Evolutionary conservation across 1,140 invertebrate species (phyloP), one percentile per base, ranked within the genome.

Genomic region (Subanguina moxae): DNA sequence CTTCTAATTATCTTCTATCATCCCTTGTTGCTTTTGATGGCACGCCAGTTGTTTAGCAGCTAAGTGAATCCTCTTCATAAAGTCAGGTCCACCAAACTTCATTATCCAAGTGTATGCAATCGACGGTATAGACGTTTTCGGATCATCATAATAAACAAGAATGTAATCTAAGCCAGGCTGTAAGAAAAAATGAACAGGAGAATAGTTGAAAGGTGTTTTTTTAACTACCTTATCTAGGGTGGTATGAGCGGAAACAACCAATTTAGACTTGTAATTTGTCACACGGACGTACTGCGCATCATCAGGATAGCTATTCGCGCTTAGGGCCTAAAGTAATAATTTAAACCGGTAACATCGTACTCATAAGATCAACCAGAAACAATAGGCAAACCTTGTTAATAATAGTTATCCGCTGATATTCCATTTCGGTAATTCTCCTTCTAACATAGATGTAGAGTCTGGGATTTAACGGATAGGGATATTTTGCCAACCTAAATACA

Each of bases 101-200:
- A 84, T 84, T 76, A 86, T 82, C 84, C 84, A 86, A 59, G 83
- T 85, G 65, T 85, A 85, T 38, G 84, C 84, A 57, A 83, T 70
- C 28, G 57, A 58, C 15, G 71, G 71, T 68, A 86, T 85, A 38
- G 82, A 73, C 9, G 85, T 78, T 70, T 86, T 80, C 11, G 86
- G 85, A 78, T 86, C 84, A 77, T 86, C 86, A 77, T 82, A 83
- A 70, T 86, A 86, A 13, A 85, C 86, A 61, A 87, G 72, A 17
- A 86, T 76, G 76, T 86, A 86, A 70, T 86, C 85, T 74, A 87
- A 84, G 19, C 86, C 86, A 82, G 84, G 82, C 83, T 84, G 76
- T 57, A 73, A 57, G 57, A 9, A 7, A 13, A 27, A 15, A 65
- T 32, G 15, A 5, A 66, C 9, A 64, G 57, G n/a, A 61, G 25